Conservation (phyloP, 2,888 invertebrate genomes). For the Adineta ricciae region DNA sequence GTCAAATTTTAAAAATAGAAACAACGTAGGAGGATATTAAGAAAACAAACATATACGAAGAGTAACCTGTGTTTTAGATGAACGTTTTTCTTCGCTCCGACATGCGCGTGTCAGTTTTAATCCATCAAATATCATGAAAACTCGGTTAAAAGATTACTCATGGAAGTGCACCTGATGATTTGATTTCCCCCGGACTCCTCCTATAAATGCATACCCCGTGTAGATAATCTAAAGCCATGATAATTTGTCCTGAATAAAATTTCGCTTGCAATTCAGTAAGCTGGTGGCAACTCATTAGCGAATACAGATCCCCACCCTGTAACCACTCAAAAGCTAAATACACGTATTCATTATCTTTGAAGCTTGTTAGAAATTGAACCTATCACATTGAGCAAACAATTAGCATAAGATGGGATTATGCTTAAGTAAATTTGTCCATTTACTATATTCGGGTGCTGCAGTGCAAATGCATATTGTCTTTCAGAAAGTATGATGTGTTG, state of each 20-base stretch:
- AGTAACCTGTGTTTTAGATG: too few relatives aligned
- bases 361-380: neutral
- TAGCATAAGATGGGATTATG: too few relatives aligned
- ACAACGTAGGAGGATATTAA: too few relatives aligned
- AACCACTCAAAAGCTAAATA: neutral
- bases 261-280: neutral
- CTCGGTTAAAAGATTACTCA: too few relatives aligned
- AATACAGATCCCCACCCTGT: neutral
- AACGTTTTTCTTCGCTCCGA: too few relatives aligned
- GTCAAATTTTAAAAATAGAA: too few relatives aligned
- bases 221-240: neutral
- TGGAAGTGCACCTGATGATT: too few relatives aligned
- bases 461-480: slow-evolving; percentile 9
- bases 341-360: slow-evolving; percentile 17
- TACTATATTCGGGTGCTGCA: slow-evolving; percentile 12
- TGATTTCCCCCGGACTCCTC: too few relatives aligned
- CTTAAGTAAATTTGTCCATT: neutral
- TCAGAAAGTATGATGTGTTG: neutral
- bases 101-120: too few relatives aligned
- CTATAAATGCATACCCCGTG: neutral
- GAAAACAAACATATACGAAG: too few relatives aligned
- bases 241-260: neutral
- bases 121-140: too few relatives aligned
- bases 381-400: neutral
- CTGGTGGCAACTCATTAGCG: neutral